A percentile compares a stretch with the other conserved stretches of the same genome.
Conservation (phyloP, 2,113 vertebrate species). For the Otus sunia region DNA sequence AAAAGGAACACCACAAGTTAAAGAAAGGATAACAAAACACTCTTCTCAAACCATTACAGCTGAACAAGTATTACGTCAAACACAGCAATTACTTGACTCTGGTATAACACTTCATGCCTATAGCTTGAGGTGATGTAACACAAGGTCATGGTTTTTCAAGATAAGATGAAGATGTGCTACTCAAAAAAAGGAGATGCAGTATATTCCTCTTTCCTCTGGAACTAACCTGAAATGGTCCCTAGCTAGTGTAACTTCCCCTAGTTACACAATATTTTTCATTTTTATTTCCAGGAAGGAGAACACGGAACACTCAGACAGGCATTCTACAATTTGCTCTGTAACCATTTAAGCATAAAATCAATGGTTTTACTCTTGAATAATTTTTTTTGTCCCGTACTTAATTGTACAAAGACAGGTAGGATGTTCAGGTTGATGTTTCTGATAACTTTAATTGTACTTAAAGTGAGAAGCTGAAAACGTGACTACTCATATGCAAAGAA, state of each 20-base stretch:
- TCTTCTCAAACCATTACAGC: not conserved
- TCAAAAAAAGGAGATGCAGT: not conserved
- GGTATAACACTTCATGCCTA: not conserved
- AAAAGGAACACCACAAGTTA: not conserved
- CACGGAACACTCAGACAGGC: not conserved
- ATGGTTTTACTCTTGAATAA: not conserved
- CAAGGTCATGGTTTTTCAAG: not conserved
- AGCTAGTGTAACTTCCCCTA: not conserved
- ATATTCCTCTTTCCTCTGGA: not conserved
- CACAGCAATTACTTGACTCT: not conserved
- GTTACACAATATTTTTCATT: not conserved
- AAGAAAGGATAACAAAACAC: not conserved
- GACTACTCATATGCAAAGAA: fast-evolving
- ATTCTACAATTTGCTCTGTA: not conserved
- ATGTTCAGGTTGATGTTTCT: not conserved
- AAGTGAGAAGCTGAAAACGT: not conserved
- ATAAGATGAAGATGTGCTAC: not conserved
- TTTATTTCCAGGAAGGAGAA: not conserved
- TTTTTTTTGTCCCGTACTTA: not conserved
- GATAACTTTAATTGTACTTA: not conserved
- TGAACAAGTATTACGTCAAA: not conserved
- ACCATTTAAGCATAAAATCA: not conserved
- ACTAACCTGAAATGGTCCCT: not conserved
- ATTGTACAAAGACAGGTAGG: not conserved
- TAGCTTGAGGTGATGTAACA: not conserved